Evolutionary conservation across 2,888 invertebrate species (phyloP), one percentile per base, ranked within the genome.

Genomic region (Parapristionchus giblindavisi): DNA sequence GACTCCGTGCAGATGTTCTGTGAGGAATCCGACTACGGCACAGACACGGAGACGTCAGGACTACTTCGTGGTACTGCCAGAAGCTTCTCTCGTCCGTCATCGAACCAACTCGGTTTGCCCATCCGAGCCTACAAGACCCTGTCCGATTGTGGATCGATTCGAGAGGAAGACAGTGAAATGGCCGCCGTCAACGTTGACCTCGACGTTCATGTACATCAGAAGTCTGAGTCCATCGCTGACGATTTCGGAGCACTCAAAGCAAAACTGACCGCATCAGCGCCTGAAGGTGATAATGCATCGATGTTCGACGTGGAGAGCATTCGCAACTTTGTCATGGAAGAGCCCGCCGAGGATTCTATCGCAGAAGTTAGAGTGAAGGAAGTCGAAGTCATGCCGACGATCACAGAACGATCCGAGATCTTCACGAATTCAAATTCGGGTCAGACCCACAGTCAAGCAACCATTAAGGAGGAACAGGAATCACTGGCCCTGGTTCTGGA

Each of bases 1-100:
- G 77, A 76, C 36, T 85, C 85, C 3, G 80, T 85, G 65, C 84
- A 85, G 70, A 85, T 85, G 85, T 56, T 85, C 3, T 85, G 85
- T 75, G 85, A 85, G 76, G 85, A 85, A 61, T 83, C 83, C 0
- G 85, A 85, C 72, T 79, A 79, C 68, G 79, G 81, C 17, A 83
- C 82, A 3, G 85, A 83, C 63, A 85, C 84, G 0, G 84, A 85
- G 58, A 77, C 81, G 24, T 80, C 81, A 1, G 79, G 81, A 11
- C 65, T 84, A 17, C 66, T 85, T 11, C 54, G 79, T 24, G 83
- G 85, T 34, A 80, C 73, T 1, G 74, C 70, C 21, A 58, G 74
- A 27, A 40, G 74, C 0, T 78, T 79, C 40, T 27, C 65, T 1
- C n/a, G 72, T 32, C 72, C 72, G 0, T 43, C 60, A 8, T 24